Evolutionary conservation across 2,888 invertebrate genomes (phyloP).

Genomic region (Napeogenes inachia): DNA sequence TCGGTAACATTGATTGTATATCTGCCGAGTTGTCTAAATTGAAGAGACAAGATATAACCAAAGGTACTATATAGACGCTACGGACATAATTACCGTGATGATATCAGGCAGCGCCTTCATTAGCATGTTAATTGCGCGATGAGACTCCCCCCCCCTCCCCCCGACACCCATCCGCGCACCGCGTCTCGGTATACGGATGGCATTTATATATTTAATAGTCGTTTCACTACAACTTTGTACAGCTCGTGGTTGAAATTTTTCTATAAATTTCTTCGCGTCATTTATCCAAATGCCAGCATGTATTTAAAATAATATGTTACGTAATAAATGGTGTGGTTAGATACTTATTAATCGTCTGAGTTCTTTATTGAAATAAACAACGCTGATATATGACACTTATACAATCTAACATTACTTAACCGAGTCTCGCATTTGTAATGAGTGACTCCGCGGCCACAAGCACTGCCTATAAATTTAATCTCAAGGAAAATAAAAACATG

Average conservation of each 20-base stretch:
- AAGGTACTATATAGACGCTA: conserved; percentile 62
- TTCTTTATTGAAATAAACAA: conserved; percentile 54
- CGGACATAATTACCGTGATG: conserved; percentile 71
- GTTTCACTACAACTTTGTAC: conserved; percentile 11
- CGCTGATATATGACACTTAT: conserved; percentile 72
- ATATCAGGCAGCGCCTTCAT: conserved; percentile 70
- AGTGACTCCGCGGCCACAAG: conserved; percentile 67
- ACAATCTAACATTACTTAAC: conserved; percentile 69
- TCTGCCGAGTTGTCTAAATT: conserved; percentile 49
- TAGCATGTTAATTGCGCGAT: conserved; percentile 74
- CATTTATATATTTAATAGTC: conserved; percentile 8
- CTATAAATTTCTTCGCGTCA: conserved; percentile 10
- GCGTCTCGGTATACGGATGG: conserved; percentile 23
- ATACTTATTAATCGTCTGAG: conserved; percentile 55
- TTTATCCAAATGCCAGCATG: conserved; percentile 11
- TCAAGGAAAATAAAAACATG: conserved; percentile 78
- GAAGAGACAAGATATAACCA: conserved; percentile 53
- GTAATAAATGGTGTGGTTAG: conserved; percentile 33
- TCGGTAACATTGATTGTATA: conserved; percentile 36
- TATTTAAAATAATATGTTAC: conserved; percentile 18
- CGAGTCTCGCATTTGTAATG: conserved; percentile 68
- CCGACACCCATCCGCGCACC: conserved; percentile 29
- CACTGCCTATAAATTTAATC: conserved; percentile 74
- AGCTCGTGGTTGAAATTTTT: neutral
- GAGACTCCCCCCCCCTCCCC: conserved; percentile 40